Base-by-base conservation (phyloP, 1,140 invertebrate species). In the Drosophila repletoides region DNA sequence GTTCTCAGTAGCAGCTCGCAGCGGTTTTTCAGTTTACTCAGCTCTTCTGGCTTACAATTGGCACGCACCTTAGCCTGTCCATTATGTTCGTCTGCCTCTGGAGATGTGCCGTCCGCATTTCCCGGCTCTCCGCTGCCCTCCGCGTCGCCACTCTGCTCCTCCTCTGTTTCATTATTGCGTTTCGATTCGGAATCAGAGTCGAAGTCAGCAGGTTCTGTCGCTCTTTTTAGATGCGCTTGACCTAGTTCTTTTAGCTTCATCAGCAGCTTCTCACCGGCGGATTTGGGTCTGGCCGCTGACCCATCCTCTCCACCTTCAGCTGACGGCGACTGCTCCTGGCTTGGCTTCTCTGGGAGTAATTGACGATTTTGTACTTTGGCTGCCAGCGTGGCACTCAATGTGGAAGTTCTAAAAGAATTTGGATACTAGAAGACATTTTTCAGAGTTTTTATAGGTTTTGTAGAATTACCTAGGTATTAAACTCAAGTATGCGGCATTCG, bases 11-110 rank as follows among this genome's bases (percentile, higher is more conserved):
- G 88, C 67, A 93, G 92, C 91, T 95, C 94, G 84, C 95, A 94
- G 53, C 93, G 92, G 21, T 90, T 76, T 80, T 94, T 96, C 12
- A 97, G 91, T 76, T 94, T 95, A 53, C 95, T 93, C 33, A 97
- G 90, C 73, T 95, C 93, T 58, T 95, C 95, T 0, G 95, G 95
- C 86, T 95, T 95, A 83, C 95, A 97, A 53, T 95, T 95, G 7
- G 95, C 94, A 71, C 95, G 94, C 19, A 95, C 92, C 61, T 94
- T 95, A 81, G 95, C 92, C 33, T 95, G 89, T 0, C 55, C 67
- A 3, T 14, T 43, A 7, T 38, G 40, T 7, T 48, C 80, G 6
- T 72, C 59, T 7, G 64, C n/a, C n/a, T n/a, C n/a, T n/a, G n/a
- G n/a, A n/a, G n/a, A 43, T 4, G 26, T 24, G 22, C 69, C 69